Conservation (phyloP, 2,888 invertebrate species). For the Cryptophagus acutangulus region DNA sequence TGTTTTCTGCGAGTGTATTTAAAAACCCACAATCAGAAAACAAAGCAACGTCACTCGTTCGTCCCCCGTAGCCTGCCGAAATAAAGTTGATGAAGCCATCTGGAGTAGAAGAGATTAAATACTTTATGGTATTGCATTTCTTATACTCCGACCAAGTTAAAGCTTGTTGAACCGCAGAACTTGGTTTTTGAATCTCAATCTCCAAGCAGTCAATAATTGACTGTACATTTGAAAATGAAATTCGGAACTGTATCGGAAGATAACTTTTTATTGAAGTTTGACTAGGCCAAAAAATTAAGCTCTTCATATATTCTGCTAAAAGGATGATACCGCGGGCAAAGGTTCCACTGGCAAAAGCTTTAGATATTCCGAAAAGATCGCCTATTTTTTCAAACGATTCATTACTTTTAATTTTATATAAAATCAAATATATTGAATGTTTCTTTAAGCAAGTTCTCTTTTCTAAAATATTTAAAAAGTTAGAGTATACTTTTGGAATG, state of each 20-base stretch:
- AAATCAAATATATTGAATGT: background rate
- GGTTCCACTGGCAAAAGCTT: background rate
- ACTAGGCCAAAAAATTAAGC: background rate
- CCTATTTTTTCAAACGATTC: background rate
- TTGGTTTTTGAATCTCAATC: slow-evolving; percentile 1
- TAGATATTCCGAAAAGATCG: background rate
- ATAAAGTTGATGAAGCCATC: too few relatives aligned
- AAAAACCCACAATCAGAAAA: background rate
- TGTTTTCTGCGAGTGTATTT: background rate
- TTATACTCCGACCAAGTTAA: slow-evolving; percentile 1
- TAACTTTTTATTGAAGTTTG: background rate
- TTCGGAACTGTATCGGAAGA: slow-evolving; percentile 1
- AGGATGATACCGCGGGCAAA: background rate
- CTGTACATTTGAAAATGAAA: too few relatives aligned
- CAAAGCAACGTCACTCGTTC: background rate
- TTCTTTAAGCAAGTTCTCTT: background rate
- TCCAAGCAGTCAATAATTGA: slow-evolving; percentile 1
- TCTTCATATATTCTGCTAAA: background rate
- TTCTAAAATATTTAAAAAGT: background rate
- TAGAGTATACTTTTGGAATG: background rate
- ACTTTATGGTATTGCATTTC: too few relatives aligned
- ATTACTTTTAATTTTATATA: too few relatives aligned
- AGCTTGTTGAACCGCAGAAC: background rate
- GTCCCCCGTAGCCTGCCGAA: background rate
- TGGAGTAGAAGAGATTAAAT: too few relatives aligned